phyloP scores from a whole-genome alignment of 1,140 invertebrate species.

The Drosophila repleta region DNA sequence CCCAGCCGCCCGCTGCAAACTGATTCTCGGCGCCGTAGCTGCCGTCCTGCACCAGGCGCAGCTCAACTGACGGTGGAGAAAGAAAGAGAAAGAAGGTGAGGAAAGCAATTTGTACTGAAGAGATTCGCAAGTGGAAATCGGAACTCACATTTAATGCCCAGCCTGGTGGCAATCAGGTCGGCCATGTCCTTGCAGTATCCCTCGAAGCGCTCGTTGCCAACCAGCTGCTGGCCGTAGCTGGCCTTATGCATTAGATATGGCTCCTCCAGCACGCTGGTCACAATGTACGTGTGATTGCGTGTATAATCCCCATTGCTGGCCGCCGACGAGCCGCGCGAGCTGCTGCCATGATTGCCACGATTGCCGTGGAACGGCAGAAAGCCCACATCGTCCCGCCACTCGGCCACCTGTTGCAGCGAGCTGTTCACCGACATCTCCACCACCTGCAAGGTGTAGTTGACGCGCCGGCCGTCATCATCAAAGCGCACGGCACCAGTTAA shows the following conservation, averaged over 20 bases:
- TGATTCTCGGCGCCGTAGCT: slow-evolving; percentile 93
- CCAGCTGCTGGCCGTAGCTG: slow-evolving; percentile 86
- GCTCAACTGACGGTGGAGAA: slow-evolving; percentile 87
- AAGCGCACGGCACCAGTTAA: slow-evolving; percentile 95
- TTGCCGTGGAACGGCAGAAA: slow-evolving; percentile 91
- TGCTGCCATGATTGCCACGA: slow-evolving; percentile 86
- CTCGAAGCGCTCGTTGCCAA: slow-evolving; percentile 93
- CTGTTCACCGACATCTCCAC: slow-evolving; percentile 96
- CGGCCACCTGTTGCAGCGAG: slow-evolving; percentile 93
- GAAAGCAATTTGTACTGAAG: slow-evolving; percentile 4
- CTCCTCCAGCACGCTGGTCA: slow-evolving; percentile 95
- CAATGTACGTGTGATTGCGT: slow-evolving; percentile 94
- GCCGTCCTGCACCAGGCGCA: slow-evolving; percentile 92
- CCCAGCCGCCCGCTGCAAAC: slow-evolving; percentile 92
- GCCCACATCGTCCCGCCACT: slow-evolving; percentile 94
- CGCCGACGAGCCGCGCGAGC: slow-evolving; percentile 86
- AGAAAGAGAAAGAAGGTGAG: not conserved
- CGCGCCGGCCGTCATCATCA: slow-evolving; percentile 92
- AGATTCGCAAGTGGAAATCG: not conserved
- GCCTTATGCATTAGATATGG: slow-evolving; percentile 91
- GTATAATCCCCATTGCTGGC: slow-evolving; percentile 88
- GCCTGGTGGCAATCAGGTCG: slow-evolving; percentile 90
- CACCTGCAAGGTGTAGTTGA: slow-evolving; percentile 96
- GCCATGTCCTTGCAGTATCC: slow-evolving; percentile 97
- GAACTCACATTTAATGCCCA: slow-evolving; percentile 94